These are phyloP conservation scores for Leuctra nigra DNA, from an alignment of 2,888 invertebrate genomes.

Conservation along the genomic window DNA sequence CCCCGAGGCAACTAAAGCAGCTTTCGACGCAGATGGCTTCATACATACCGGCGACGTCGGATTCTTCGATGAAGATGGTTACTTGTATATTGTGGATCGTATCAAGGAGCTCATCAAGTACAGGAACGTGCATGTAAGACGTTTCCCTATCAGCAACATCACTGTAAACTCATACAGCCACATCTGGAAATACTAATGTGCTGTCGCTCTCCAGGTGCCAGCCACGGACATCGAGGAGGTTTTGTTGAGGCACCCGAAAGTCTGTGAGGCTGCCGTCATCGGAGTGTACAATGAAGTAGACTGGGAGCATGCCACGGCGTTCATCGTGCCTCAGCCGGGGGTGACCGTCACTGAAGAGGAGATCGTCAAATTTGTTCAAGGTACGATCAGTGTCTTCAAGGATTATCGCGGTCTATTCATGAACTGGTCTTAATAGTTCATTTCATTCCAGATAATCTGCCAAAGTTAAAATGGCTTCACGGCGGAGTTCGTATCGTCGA, in stretches of 20 bases:
- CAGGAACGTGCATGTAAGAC: too few species aligned
- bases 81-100: constrained; percentile 41
- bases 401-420: too few species aligned
- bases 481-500: too few species aligned
- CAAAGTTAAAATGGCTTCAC: too few species aligned
- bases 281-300: constrained; percentile 7
- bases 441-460: neutral
- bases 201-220: neutral
- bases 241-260: constrained; percentile 10
- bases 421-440: too few species aligned
- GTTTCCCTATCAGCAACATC: constrained; percentile 40
- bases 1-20: too few species aligned
- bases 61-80: too few species aligned
- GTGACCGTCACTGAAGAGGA: constrained; percentile 13
- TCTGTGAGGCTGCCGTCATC: constrained; percentile 12
- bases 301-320: constrained; percentile 18
- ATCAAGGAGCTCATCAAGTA: constrained; percentile 46
- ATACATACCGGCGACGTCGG: too few species aligned
- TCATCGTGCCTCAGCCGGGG: constrained; percentile 1
- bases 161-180: too few species aligned
- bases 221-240: constrained; percentile 6
- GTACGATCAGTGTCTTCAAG: too few species aligned
- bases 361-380: constrained; percentile 14
- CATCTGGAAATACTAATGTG: too few species aligned
- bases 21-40: constrained; percentile 5